These are phyloP conservation scores for Hanleya hanleyi DNA, from an alignment of 2,888 invertebrate species.

Conservation along the genomic window DNA sequence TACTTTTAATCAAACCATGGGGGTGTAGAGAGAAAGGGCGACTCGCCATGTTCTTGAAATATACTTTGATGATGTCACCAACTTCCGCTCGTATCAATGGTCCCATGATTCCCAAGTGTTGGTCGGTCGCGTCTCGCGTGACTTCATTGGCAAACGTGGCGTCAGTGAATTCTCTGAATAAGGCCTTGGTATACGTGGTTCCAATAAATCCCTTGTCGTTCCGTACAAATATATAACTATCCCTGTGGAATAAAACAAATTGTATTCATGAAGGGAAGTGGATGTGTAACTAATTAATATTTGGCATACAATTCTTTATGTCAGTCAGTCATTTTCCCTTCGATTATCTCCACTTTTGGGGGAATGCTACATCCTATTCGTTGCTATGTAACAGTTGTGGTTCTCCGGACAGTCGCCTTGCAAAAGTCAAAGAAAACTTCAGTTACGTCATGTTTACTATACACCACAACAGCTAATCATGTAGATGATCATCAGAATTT, in stretches of 20 bases:
- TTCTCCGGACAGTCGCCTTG: no score
- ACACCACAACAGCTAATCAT: no score
- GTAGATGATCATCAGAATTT: no score
- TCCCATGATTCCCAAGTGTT: slow-evolving; percentile 28
- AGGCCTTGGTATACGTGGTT: slow-evolving; percentile 25
- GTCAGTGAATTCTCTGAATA: slow-evolving; percentile 29
- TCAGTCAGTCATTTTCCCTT: no score
- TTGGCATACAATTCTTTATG: no score
- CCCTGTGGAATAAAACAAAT: slow-evolving; percentile 19
- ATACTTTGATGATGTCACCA: slow-evolving; percentile 28
- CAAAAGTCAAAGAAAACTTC: no score
- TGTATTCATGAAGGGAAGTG: no score
- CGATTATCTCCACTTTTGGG: no score
- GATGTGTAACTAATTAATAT: no score
- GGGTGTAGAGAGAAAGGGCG: slow-evolving; percentile 29
- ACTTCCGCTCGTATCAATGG: slow-evolving; percentile 31
- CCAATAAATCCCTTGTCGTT: slow-evolving; percentile 24
- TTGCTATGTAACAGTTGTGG: no score
- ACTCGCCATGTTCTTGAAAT: slow-evolving; percentile 33
- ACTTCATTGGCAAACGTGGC: slow-evolving; percentile 14
- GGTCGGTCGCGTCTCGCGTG: slow-evolving; percentile 3
- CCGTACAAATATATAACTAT: slow-evolving; percentile 12
- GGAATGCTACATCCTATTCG: no score
- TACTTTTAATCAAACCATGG: slow-evolving; percentile 11
- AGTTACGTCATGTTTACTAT: no score